These are phyloP conservation scores for Escarpia spicata DNA, from an alignment of 2,888 invertebrate genomes.

Conservation along the genomic window DNA sequence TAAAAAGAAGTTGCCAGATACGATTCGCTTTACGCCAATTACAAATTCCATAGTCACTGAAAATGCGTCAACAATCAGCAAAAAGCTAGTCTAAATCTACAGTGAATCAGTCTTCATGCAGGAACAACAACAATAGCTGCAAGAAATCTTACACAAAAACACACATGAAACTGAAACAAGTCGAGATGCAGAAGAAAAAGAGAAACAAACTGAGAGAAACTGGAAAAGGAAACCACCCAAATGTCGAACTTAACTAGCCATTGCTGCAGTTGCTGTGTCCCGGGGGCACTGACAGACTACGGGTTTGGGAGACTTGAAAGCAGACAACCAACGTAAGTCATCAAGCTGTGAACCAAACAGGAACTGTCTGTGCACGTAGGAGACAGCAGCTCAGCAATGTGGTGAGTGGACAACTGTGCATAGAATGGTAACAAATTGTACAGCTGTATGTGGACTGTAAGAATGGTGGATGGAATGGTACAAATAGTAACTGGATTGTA, in stretches of 20 bases:
- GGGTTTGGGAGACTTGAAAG: no score
- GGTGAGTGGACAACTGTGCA: not conserved
- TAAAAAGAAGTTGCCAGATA: not conserved
- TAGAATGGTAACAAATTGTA: not conserved
- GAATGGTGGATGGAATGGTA: not conserved
- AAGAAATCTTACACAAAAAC: no score
- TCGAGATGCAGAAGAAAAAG: not conserved
- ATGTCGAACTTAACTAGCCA: not conserved
- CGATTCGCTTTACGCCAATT: not conserved
- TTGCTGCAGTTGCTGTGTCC: not conserved
- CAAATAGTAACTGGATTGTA: not conserved
- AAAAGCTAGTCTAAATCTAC: not conserved
- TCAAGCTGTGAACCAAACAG: not conserved
- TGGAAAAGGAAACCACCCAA: not conserved
- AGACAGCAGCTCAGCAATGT: slow-evolving; percentile 1
- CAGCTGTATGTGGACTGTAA: not conserved
- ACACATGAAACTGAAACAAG: no score
- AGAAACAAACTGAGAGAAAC: not conserved
- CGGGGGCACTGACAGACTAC: not conserved
- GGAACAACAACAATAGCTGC: no score
- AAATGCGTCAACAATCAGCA: not conserved
- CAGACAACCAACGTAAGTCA: not conserved
- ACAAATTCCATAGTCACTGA: not conserved
- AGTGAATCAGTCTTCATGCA: no score
- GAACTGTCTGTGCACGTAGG: not conserved